Evolutionary conservation across 1,140 invertebrate species (phyloP).

Genomic region (Daktulosphaira vitifoliae): DNA sequence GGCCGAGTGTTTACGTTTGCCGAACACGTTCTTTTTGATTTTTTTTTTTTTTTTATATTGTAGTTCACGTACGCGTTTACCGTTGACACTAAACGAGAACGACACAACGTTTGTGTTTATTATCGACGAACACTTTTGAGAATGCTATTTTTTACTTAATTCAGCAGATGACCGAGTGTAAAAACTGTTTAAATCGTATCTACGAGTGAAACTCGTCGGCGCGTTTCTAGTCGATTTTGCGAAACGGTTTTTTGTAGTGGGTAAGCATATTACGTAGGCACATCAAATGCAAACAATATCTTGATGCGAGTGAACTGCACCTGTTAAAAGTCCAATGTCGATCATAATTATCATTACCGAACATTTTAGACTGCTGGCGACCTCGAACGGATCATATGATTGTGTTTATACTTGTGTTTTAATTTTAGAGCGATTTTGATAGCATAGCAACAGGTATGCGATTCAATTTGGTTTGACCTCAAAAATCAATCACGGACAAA

Average conservation of each 20-base stretch:
- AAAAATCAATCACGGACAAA: no score
- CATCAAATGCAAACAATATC: no score
- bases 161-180: neutral
- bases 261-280: no score
- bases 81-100: constrained; percentile 13
- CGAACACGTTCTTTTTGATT: constrained; percentile 9
- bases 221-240: neutral
- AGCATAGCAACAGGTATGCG: no score
- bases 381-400: no score
- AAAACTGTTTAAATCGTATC: neutral
- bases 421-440: no score
- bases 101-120: neutral
- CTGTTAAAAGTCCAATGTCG: no score
- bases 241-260: neutral
- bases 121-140: neutral
- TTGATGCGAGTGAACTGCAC: no score
- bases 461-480: no score
- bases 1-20: constrained; percentile 5
- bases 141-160: neutral
- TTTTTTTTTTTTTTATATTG: neutral
- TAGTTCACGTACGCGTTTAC: neutral
- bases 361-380: no score
- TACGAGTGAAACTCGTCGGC: neutral
- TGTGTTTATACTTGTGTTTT: no score
- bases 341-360: no score